Percentiles rank a stretch among this genome's conserved stretches.
phyloP scores from a whole-genome alignment of 2,888 invertebrate genomes.

The Sinelater perroti region DNA sequence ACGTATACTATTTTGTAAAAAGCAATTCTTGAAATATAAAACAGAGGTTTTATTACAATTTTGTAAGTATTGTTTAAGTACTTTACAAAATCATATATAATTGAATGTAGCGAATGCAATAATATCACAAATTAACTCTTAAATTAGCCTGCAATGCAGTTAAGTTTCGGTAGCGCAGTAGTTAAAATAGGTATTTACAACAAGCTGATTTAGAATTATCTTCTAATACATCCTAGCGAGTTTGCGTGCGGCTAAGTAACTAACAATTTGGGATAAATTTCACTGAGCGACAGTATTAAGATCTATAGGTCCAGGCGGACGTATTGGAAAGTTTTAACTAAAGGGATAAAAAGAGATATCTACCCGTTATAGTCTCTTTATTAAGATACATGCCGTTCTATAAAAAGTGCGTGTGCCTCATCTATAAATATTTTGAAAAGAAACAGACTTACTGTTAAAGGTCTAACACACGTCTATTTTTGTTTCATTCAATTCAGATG shows the following conservation, averaged over 20 bases:
- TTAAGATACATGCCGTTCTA: constrained; percentile 17
- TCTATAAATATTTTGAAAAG: constrained; percentile 8
- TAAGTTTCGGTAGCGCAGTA: constrained; percentile 17
- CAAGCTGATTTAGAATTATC: constrained; percentile 31
- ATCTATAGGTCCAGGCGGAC: constrained; percentile 29
- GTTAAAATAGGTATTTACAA: constrained; percentile 34
- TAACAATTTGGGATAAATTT: constrained; percentile 29
- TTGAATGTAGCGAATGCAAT: too few species aligned
- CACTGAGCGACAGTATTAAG: constrained; percentile 17
- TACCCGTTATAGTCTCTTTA: constrained; percentile 13
- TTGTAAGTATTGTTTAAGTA: too few species aligned
- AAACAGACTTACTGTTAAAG: not conserved
- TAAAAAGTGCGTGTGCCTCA: constrained; percentile 18
- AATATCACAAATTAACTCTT: constrained; percentile 22
- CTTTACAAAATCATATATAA: too few species aligned
- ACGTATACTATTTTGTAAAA: too few species aligned
- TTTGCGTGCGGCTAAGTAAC: constrained; percentile 26
- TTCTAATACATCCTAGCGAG: constrained; percentile 31
- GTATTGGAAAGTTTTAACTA: constrained; percentile 31
- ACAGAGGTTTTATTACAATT: too few species aligned
- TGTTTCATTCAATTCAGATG: too few species aligned
- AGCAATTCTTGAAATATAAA: too few species aligned
- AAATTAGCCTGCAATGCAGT: constrained; percentile 14
- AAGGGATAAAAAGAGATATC: constrained; percentile 30
- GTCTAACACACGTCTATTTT: too few species aligned